A percentile compares a stretch with the other conserved stretches of the same genome.
Conservation (phyloP, 2,113 vertebrate species). For the Syngnathus scovelli region DNA sequence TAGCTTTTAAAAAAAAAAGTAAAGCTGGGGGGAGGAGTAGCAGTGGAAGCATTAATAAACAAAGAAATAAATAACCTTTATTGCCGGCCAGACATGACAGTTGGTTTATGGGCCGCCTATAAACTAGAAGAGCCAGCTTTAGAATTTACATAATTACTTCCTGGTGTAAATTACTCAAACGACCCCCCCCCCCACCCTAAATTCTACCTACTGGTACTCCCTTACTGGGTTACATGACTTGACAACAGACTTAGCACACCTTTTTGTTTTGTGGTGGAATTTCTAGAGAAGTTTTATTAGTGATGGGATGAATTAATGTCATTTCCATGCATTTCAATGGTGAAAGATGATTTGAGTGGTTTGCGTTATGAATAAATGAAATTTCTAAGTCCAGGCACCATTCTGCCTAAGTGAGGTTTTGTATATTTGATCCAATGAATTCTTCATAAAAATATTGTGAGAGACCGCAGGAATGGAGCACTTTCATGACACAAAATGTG, state of each 20-base stretch:
- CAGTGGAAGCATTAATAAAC: slow-evolving; percentile 56
- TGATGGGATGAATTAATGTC: background rate
- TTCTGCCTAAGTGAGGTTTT: background rate
- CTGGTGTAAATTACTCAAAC: slow-evolving; percentile 58
- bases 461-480: background rate
- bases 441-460: background rate
- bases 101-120: slow-evolving; percentile 60
- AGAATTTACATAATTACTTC: slow-evolving; percentile 69
- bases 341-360: too few species aligned
- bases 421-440: background rate
- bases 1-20: background rate
- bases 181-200: slow-evolving; percentile 13
- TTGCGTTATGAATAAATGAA: too few species aligned
- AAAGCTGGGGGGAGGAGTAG: slow-evolving; percentile 22
- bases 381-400: too few species aligned
- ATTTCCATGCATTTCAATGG: background rate
- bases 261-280: background rate
- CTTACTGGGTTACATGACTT: slow-evolving; percentile 14
- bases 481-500: background rate
- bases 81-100: slow-evolving; percentile 60
- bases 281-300: background rate
- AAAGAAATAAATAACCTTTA: slow-evolving; percentile 67
- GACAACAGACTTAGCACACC: background rate
- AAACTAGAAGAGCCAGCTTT: slow-evolving; percentile 50
- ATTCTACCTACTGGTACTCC: background rate